Conservation (phyloP, 2,113 vertebrate species). For the Gorilla gorilla region DNA sequence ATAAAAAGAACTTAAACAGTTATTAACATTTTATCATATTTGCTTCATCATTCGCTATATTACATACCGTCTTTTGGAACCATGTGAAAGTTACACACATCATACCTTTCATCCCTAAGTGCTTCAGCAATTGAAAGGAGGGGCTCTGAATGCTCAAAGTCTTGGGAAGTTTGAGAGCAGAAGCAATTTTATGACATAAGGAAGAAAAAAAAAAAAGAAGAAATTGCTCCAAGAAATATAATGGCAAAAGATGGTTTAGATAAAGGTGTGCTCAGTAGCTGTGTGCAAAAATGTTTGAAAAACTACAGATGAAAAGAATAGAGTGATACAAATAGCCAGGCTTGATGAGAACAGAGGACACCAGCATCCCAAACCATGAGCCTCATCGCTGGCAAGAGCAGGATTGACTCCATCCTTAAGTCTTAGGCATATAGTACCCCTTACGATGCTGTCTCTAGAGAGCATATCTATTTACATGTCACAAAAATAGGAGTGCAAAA, state of each 20-base stretch:
- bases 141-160: background rate
- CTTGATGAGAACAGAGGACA: background rate
- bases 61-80: background rate
- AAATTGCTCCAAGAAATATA: background rate
- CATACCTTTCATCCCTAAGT: background rate
- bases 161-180: background rate
- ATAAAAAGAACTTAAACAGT: background rate
- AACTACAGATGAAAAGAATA: background rate
- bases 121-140: background rate
- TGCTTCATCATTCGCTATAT: background rate
- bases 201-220: background rate
- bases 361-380: too few relatives aligned
- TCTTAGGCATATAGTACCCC: background rate
- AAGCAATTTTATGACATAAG: background rate
- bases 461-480: background rate
- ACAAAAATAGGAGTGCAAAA: background rate
- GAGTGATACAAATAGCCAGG: fast-evolving
- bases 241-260: background rate
- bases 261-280: background rate
- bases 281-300: background rate
- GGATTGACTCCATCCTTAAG: background rate
- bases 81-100: background rate
- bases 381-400: too few relatives aligned
- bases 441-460: background rate
- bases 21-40: background rate